Conservation (phyloP, 2,797 vertebrate species). For the Morelia viridis region DNA sequence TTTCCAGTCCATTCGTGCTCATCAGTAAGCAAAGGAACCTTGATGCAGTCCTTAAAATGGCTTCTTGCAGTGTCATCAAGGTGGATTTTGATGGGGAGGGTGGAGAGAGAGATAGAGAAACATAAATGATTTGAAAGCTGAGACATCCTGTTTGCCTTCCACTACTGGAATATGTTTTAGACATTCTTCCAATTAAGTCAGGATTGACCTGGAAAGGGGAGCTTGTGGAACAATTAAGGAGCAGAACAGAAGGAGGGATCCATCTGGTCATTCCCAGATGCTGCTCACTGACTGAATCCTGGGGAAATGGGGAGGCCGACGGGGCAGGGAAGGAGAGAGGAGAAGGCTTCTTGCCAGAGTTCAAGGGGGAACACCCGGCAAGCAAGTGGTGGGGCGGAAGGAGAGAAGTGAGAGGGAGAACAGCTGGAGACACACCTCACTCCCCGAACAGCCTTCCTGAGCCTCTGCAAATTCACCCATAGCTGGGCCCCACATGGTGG, state of each 20-base stretch:
- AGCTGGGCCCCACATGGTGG: neutral
- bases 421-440: neutral
- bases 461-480: neutral
- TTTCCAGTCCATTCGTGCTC: neutral
- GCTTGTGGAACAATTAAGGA: neutral
- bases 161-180: neutral
- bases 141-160: neutral
- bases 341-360: neutral
- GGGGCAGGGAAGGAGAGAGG: neutral
- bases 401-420: neutral
- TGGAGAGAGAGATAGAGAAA: neutral
- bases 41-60: neutral
- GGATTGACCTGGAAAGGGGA: neutral
- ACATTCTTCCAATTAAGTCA: neutral
- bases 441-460: neutral
- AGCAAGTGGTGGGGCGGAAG: neutral
- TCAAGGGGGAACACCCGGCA: neutral
- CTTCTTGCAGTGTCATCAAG: neutral
- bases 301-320: neutral
- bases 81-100: neutral
- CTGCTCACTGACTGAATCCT: neutral
- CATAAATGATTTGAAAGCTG: neutral
- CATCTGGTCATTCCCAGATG: neutral
- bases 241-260: neutral
- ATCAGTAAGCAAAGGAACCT: neutral